phyloP scores from a whole-genome alignment of 35 echinoderm and acorn worm genomes.

The Ophioderma brevispina region DNA sequence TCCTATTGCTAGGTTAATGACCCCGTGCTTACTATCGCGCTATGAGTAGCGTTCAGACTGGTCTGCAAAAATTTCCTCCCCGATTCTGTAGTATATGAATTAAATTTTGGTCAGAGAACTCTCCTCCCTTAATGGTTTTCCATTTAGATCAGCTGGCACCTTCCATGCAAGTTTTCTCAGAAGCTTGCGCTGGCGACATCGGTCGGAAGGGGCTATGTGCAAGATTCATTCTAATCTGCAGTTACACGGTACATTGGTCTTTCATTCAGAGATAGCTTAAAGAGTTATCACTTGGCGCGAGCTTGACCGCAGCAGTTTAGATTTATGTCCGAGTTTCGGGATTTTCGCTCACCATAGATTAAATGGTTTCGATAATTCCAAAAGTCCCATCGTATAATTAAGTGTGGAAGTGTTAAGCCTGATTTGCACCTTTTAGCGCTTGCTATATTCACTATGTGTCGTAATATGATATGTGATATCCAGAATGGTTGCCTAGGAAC shows the following conservation, averaged over 20 bases:
- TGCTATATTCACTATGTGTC: too few species aligned
- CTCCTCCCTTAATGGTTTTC: slow-evolving; percentile 12
- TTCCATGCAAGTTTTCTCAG: slow-evolving; percentile 9
- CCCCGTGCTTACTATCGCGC: not conserved
- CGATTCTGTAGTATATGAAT: not conserved
- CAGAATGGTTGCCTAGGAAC: slow-evolving; percentile 39
- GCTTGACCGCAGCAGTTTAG: slow-evolving; percentile 30
- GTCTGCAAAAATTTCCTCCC: not conserved
- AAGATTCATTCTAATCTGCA: not conserved
- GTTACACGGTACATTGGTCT: slow-evolving; percentile 30
- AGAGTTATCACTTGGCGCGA: slow-evolving; percentile 28
- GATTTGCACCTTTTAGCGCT: slow-evolving; percentile 11
- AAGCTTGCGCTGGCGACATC: slow-evolving; percentile 16
- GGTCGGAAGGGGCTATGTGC: slow-evolving; percentile 26
- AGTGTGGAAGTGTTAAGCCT: slow-evolving; percentile 16
- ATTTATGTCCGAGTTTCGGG: too few species aligned
- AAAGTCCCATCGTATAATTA: slow-evolving; percentile 18
- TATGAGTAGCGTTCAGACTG: not conserved
- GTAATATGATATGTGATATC: too few species aligned
- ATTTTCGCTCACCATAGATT: slow-evolving; percentile 15
- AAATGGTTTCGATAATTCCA: slow-evolving; percentile 37
- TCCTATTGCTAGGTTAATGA: slow-evolving; percentile 15
- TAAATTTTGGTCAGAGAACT: slow-evolving; percentile 14
- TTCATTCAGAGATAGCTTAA: not conserved
- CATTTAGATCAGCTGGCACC: slow-evolving; percentile 28